Evolutionary conservation across 2,113 vertebrate genomes (phyloP).

Genomic region (Cercopithecus mona): DNA sequence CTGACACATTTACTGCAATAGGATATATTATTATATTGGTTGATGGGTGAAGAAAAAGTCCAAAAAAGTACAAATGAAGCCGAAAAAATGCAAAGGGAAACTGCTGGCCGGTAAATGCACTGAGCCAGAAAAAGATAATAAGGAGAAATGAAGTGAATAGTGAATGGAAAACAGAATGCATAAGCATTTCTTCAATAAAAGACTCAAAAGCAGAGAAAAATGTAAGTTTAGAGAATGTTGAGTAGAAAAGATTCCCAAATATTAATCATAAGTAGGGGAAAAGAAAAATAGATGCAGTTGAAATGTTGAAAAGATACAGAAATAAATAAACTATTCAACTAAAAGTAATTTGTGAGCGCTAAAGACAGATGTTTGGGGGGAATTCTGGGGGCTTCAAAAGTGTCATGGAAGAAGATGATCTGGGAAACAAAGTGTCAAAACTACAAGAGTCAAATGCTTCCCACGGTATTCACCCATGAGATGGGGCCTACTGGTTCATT

Average conservation of each 20-base stretch:
- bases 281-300: constrained; percentile 47
- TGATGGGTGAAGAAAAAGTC: constrained; percentile 64
- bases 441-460: not conserved
- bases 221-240: constrained; percentile 22
- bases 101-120: constrained; percentile 72
- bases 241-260: constrained; percentile 27
- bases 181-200: constrained; percentile 78
- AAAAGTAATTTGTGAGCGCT: not conserved
- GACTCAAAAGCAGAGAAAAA: constrained; percentile 68
- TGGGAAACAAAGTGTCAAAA: not conserved
- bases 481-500: not conserved
- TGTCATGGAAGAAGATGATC: not conserved
- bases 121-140: constrained; percentile 78
- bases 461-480: no score
- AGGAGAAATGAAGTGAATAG: constrained; percentile 71
- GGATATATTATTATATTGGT: constrained; percentile 77
- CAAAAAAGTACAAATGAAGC: constrained; percentile 77
- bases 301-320: not conserved
- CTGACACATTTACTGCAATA: constrained; percentile 76
- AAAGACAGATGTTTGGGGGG: constrained; percentile 18
- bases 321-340: not conserved
- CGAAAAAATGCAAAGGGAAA: constrained; percentile 77
- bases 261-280: not conserved
- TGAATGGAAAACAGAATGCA: constrained; percentile 65
- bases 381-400: not conserved